Evolutionary conservation across 2,797 vertebrate species (phyloP).

Genomic region (Poecile montanus): DNA sequence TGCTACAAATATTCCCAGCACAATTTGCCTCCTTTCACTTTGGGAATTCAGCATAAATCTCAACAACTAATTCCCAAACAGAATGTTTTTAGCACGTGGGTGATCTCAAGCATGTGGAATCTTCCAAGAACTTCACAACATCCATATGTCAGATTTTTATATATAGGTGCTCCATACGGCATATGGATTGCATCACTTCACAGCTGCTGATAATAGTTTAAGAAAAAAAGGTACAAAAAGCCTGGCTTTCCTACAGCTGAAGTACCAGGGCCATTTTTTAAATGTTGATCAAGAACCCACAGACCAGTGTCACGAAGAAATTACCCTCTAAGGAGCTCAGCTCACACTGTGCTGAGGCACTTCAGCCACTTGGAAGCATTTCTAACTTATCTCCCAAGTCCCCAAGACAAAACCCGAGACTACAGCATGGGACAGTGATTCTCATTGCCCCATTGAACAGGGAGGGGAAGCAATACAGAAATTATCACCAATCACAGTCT

Average conservation of each 20-base stretch:
- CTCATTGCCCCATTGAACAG: rapidly evolving
- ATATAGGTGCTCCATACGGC: conserved; percentile 50
- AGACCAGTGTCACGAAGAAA: background rate
- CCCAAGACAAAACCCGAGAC: background rate
- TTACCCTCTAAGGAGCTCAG: background rate
- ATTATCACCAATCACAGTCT: background rate
- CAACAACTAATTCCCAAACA: conserved; percentile 53
- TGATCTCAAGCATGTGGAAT: conserved; percentile 49
- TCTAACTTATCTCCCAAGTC: background rate
- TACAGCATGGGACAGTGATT: background rate
- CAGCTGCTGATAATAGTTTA: conserved; percentile 60
- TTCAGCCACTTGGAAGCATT: background rate
- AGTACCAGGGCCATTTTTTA: background rate
- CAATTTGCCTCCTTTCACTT: background rate
- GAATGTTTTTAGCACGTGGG: conserved; percentile 40
- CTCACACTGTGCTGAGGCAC: rapidly evolving
- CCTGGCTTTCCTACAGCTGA: background rate
- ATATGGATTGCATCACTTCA: conserved; percentile 56
- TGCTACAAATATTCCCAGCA: background rate
- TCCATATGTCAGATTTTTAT: conserved; percentile 55
- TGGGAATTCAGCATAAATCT: conserved; percentile 15
- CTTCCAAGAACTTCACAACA: conserved; percentile 56
- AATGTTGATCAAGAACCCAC: background rate
- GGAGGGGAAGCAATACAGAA: background rate
- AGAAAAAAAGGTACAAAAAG: background rate